Percentiles rank a stretch among this genome's conserved stretches.
Evolutionary conservation across 2,113 vertebrate genomes (phyloP).

Genomic region (Falcunculus frontatus): DNA sequence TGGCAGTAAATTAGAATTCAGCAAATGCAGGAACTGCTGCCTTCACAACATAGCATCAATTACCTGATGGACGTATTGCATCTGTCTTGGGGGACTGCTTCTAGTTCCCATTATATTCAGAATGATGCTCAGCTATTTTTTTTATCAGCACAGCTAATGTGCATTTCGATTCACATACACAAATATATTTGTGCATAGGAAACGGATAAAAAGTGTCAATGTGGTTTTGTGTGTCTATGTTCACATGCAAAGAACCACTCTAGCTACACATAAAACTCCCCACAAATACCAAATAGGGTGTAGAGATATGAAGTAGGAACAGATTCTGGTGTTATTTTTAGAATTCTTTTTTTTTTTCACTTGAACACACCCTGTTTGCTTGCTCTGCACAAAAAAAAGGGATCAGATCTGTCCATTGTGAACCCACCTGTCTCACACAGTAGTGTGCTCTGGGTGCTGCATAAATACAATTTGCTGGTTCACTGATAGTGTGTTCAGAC

Average conservation of each 20-base stretch:
- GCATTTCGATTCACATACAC: not conserved
- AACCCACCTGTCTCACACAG: not conserved
- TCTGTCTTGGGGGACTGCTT: not conserved
- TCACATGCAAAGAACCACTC: not conserved
- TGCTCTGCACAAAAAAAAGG: not conserved
- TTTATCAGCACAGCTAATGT: not conserved
- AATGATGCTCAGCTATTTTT: not conserved
- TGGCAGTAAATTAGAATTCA: not conserved
- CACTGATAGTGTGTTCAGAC: not conserved
- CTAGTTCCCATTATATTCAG: not conserved
- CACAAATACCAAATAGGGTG: not conserved
- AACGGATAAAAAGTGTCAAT: not conserved
- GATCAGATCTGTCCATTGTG: not conserved
- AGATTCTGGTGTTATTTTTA: not conserved
- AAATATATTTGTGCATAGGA: not conserved
- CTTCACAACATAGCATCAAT: not conserved
- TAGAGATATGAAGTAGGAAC: not conserved
- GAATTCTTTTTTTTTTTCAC: not conserved
- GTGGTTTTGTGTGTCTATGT: fast-evolving
- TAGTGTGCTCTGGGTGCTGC: not conserved
- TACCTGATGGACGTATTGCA: not conserved
- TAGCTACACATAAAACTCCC: not conserved
- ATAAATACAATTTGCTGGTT: slow-evolving; percentile 18
- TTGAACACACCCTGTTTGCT: not conserved
- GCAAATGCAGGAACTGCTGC: not conserved